These are phyloP conservation scores for Pithys albifrons DNA, from an alignment of 2,113 vertebrate genomes.

Conservation along the genomic window DNA sequence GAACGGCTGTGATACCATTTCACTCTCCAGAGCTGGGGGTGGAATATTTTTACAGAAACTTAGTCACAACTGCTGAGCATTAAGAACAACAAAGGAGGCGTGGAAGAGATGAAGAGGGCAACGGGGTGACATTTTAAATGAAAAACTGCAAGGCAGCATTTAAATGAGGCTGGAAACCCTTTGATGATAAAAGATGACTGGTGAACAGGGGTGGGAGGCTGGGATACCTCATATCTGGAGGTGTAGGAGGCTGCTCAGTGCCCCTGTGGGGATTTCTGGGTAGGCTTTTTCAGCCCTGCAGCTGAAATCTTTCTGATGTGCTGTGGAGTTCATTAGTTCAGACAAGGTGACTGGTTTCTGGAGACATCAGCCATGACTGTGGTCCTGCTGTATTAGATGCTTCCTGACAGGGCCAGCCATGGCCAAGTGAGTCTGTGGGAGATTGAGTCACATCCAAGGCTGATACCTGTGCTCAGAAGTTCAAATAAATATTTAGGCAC, in stretches of 20 bases:
- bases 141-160: background rate
- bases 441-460: background rate
- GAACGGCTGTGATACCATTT: background rate
- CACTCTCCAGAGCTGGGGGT: background rate
- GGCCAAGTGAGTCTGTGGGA: background rate
- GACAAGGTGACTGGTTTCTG: background rate
- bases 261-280: background rate
- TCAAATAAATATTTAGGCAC: background rate
- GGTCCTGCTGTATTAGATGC: background rate
- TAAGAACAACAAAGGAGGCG: background rate
- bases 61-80: conserved; percentile 29
- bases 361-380: background rate
- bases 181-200: background rate
- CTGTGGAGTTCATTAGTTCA: background rate
- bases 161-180: background rate
- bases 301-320: background rate
- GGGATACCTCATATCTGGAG: background rate
- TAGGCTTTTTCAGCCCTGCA: background rate
- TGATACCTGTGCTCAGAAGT: background rate
- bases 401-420: background rate
- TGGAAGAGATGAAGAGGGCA: background rate
- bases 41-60: conserved; percentile 50
- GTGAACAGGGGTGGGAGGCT: background rate
- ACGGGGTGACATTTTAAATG: background rate
- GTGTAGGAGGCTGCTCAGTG: background rate